Conservation (phyloP, 2,888 invertebrate species). For the Eugnorisma glareosa region DNA sequence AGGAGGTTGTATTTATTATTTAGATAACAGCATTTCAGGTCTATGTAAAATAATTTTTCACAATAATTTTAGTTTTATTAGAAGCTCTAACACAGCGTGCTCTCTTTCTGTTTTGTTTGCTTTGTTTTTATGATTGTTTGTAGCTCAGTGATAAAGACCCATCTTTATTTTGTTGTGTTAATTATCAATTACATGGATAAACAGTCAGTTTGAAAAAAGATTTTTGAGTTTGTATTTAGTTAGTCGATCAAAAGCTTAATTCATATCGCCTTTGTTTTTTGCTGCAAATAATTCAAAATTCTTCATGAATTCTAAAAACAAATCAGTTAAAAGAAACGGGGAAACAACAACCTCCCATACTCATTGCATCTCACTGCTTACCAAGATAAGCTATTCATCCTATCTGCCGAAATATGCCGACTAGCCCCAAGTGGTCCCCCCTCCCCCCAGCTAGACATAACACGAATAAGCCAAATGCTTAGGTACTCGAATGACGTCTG, state of each 20-base stretch:
- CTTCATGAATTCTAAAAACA: not conserved
- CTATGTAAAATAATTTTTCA: not conserved
- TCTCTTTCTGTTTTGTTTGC: not conserved
- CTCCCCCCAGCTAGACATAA: slow-evolving; percentile 42
- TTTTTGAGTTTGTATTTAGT: not conserved
- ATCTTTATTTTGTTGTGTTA: not conserved
- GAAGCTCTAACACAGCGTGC: not conserved
- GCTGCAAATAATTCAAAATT: not conserved
- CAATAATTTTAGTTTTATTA: slow-evolving; percentile 9
- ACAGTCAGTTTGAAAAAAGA: not conserved
- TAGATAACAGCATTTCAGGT: not conserved
- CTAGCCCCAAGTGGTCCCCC: not conserved
- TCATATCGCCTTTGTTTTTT: not conserved
- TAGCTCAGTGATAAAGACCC: not conserved
- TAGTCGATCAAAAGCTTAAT: not conserved
- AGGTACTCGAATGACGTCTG: slow-evolving; percentile 43
- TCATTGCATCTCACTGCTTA: slow-evolving; percentile 1
- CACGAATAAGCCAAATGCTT: slow-evolving; percentile 49
- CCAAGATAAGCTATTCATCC: slow-evolving; percentile 31
- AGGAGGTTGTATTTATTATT: not conserved
- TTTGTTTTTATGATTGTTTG: not conserved
- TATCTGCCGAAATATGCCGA: slow-evolving; percentile 45
- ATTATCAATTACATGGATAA: not conserved
- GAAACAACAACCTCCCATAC: not conserved
- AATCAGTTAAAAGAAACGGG: not conserved